phyloP scores from a whole-genome alignment of 2,888 invertebrate species.

The Hypomecis punctinalis region DNA sequence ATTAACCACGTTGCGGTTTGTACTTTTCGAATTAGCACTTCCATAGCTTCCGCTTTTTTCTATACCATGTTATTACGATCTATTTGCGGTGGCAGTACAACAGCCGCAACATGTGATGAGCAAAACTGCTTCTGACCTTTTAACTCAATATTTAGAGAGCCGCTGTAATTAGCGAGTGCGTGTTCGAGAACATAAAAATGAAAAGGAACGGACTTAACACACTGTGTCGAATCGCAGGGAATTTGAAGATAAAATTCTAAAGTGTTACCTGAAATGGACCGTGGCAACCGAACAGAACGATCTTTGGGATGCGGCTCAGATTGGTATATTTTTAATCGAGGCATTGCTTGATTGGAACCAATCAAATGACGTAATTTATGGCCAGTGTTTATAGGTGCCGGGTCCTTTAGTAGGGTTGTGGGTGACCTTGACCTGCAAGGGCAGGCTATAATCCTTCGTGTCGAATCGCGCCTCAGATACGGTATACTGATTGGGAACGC shows the following conservation, averaged over 20 bases:
- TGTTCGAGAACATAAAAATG: constrained; percentile 44
- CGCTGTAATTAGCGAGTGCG: constrained; percentile 31
- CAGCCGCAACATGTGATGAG: constrained; percentile 53
- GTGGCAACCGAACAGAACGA: constrained; percentile 51
- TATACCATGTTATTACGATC: constrained; percentile 69
- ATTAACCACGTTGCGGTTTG: constrained; percentile 78
- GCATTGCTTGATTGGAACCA: constrained; percentile 78
- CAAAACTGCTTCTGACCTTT: constrained; percentile 37
- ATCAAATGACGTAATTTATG: constrained; percentile 80
- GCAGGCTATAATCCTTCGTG: constrained; percentile 71
- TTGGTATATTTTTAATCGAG: constrained; percentile 69
- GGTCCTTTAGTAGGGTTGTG: constrained; percentile 53
- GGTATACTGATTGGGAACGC: constrained; percentile 73
- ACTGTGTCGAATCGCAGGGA: constrained; percentile 48
- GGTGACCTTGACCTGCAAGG: constrained; percentile 46
- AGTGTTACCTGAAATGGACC: constrained; percentile 63
- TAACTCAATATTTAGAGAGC: constrained; percentile 31
- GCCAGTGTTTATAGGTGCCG: constrained; percentile 60
- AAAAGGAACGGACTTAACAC: constrained; percentile 48
- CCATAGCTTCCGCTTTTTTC: constrained; percentile 71
- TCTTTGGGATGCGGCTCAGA: constrained; percentile 55
- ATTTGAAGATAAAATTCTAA: constrained; percentile 49
- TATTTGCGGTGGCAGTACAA: constrained; percentile 60
- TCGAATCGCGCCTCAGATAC: constrained; percentile 69
- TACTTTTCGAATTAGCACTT: constrained; percentile 84